Evolutionary conservation across 2,797 vertebrate genomes (phyloP).

Genomic region (Agapornis canus): DNA sequence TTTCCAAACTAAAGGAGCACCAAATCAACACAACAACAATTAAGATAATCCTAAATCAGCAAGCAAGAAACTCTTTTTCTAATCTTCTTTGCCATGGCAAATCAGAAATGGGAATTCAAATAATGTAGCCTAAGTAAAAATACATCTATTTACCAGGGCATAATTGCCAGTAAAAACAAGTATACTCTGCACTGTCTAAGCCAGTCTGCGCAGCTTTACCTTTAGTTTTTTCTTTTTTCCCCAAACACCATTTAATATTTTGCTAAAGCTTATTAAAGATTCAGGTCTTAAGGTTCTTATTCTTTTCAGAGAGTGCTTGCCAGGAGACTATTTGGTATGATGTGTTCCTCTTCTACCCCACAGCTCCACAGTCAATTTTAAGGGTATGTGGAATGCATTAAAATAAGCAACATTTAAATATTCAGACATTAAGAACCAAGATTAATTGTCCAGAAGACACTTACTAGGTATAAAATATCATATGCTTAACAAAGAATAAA

Average conservation of each 20-base stretch:
- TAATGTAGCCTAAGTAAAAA: not conserved
- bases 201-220: not conserved
- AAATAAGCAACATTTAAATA: not conserved
- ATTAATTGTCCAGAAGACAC: not conserved
- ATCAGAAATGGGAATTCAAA: not conserved
- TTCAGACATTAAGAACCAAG: not conserved
- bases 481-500: not conserved
- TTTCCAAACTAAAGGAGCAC: not conserved
- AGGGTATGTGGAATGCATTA: not conserved
- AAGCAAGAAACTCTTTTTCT: fast-evolving
- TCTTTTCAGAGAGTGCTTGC: not conserved
- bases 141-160: not conserved
- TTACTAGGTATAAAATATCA: not conserved
- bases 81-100: not conserved
- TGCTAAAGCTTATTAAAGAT: not conserved
- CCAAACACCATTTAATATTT: not conserved
- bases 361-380: not conserved
- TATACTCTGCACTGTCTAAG: not conserved
- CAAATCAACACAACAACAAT: not conserved
- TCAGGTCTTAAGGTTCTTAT: not conserved
- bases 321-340: not conserved
- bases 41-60: not conserved
- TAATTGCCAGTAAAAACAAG: not conserved
- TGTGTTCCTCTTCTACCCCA: not conserved
- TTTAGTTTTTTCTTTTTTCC: not conserved